Base-by-base conservation (phyloP, 2,113 vertebrate species). In the Lepidiolamprologus cunningtoni region DNA sequence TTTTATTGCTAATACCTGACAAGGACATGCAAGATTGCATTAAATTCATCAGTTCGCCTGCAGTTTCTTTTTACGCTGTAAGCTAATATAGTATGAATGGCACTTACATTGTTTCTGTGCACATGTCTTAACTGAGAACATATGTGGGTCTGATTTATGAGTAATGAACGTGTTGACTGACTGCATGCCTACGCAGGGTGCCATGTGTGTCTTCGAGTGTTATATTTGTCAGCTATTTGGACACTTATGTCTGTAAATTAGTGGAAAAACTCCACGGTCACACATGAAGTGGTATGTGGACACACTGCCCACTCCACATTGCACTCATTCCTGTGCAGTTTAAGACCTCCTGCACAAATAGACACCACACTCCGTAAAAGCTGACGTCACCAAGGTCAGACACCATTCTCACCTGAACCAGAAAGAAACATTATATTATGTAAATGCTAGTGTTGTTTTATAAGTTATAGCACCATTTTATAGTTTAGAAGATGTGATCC, bases 181-280 rank as follows among this genome's bases (percentile, higher is more conserved):
- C 79, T 71, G 61, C 82, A 85, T 87, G 53, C 86, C 86, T 55
- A 21, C 35, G 26, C 26, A 37, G 9, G 19, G 23, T 23, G 58
- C 6, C 80, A 13, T 55, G 66, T 52, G 53, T 45, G n/a, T 86
- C 82, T 86, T 23, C 33, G 31, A 76, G 35, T 57, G 85, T 87
- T 89, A 85, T 87, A 87, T 90, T 88, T 83, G 85, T 87, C 79
- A 21, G 68, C 42, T 76, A 76, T 76, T 21, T 26, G 35, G 61
- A 76, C 45, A 76, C 71, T 89, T 81, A 68, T 85, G 68, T 61
- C 35, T 73, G 79, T 80, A 63, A 78, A 87, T 66, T 55, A n/a
- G 55, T 47, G 83, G 86, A 89, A 83, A 58, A 82, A 17, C 71
- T 80, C 52, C 61, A 52, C n/a, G 21, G 17, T 57, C 50, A 78